Base-by-base conservation (phyloP, 2,888 invertebrate genomes). In the Leptinotarsa haldemani region DNA sequence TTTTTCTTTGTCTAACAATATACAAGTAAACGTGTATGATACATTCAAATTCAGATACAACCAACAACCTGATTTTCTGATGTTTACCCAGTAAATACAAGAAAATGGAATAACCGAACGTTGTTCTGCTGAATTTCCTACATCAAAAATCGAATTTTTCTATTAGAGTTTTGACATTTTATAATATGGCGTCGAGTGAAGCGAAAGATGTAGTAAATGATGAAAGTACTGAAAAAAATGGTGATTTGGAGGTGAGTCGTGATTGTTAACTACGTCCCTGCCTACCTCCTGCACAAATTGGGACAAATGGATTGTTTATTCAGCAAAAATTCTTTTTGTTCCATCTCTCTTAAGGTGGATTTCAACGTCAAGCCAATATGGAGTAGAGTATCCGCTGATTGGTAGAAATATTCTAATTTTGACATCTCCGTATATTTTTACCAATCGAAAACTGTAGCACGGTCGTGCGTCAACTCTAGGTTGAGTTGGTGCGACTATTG, bases 161-260 rank as follows among this genome's bases (percentile, higher is more conserved):
- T 15, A 50, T 50, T 50, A 15, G n/a, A n/a, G 50, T 50, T 50
- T 50, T 15, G 56, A 22, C 58, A 58, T 61, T 30, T 30, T 4
- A 61, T 30, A 61, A 40, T n/a, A 78, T 78, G 78, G 76, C 78
- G 78, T 76, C 78, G 67, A 74, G 71, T 68, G 75, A 78, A 74
- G 66, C 75, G 20, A 74, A 74, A 63, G 76, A 78, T 70, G 69
- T 71, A 18, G 67, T 78, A 50, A 74, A 73, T 58, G 73, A 75
- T 52, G 74, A 76, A 50, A 78, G 73, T 73, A 78, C 71, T 68
- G 64, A 69, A 69, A 58, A 53, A 40, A 69, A 68, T 52, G 71
- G 58, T 53, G 64, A 68, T 65, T 56, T 68, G 70, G 73, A 74
- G 71, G 77, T 77, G 61, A 63, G 77, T 77, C 65, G 58, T 16